Evolutionary conservation across 2,888 invertebrate genomes (phyloP), one percentile per base, ranked within the genome.

Genomic region (Suillia variegata): DNA sequence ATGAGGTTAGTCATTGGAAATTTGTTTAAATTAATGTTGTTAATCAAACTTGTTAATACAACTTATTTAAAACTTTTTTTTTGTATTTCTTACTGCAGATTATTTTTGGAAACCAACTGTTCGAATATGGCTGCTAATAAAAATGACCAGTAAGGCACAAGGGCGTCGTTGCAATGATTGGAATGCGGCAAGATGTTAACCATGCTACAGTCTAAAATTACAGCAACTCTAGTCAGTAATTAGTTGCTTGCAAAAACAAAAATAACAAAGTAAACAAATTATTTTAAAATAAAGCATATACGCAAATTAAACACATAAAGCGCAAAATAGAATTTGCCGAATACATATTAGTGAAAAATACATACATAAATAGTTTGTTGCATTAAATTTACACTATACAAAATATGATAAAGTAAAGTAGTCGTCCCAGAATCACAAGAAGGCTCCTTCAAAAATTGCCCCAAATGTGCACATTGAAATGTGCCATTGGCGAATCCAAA

Each of bases 201-300:
- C n/a, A n/a, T n/a, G 4, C 38, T 4, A 38, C n/a, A 38, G 13
- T 38, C n/a, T 48, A 59, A 34, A 51, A 61, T 31, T 56, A 60
- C 33, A 59, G 76, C 77, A 77, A 76, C 77, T 76, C 77, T 77
- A 77, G 77, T 77, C 77, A 77, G 70, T 71, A 77, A 77, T 72
- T 71, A 69, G 75, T 74, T 72, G 74, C 75, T 63, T 60, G 12
- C 45, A 49, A 38, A 20, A 15, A 2, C 34, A 49, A 50, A 20
- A 17, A 45, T 8, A 45, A 2, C 45, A 20, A 17, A 45, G 18
- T 13, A n/a, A 8, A 12, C 10, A 38, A 5, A 38, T 4, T 13
- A 38, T 8, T 38, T 20, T 20, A 20, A 38, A 38, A 10, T 38
- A 38, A n/a, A 38, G 38, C 38, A 38, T 8, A n/a, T n/a, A n/a